Base-by-base conservation (phyloP, 2,888 invertebrate genomes). In the Coelinius sp. region DNA sequence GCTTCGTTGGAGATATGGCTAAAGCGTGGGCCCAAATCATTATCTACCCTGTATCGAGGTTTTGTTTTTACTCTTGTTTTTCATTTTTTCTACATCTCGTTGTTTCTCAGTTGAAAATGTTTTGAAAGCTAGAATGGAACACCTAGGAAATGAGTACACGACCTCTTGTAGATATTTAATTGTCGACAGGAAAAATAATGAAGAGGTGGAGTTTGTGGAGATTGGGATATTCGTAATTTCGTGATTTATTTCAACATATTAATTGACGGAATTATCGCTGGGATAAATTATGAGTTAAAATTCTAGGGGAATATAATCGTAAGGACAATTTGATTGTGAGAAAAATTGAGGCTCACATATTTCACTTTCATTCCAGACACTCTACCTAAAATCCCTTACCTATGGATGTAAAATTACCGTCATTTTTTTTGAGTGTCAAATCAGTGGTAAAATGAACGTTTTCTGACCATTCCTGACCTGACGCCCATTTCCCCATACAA, bases 1-100 rank as follows among this genome's bases (percentile, higher is more conserved):
- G 49, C 64, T 31, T 31, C 22, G 56, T 35, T 44, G 35, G 44
- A 67, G 66, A 71, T 71, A 66, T 59, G 59, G 24, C 41, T 25
- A 20, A 63, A 41, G 41, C 41, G 63, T 63, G 63, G 63, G 63
- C 63, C 25, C 41, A 22, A 49, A 22, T 12, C 20, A 63, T 63
- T 63, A 63, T 63, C 59, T 35, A 59, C 20, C 31, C 27, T 22
- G 22, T 63, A 20, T 62, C 41, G 14, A 63, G 10, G 0, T 20
- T 59, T 59, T 59, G 10, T 20, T 35, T 59, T 59, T 20, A n/a
- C 8, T 49, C 7, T 5, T 10, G n/a, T 49, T 46, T 46, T 17
- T 49, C 49, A n/a, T n/a, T n/a, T n/a, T n/a, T n/a, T n/a, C n/a
- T n/a, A n/a, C n/a, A n/a, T n/a, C n/a, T 35, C 8, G 2, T 59